These are phyloP conservation scores for Polypterus senegalus DNA, from an alignment of 2,113 vertebrate genomes.

Conservation along the genomic window DNA sequence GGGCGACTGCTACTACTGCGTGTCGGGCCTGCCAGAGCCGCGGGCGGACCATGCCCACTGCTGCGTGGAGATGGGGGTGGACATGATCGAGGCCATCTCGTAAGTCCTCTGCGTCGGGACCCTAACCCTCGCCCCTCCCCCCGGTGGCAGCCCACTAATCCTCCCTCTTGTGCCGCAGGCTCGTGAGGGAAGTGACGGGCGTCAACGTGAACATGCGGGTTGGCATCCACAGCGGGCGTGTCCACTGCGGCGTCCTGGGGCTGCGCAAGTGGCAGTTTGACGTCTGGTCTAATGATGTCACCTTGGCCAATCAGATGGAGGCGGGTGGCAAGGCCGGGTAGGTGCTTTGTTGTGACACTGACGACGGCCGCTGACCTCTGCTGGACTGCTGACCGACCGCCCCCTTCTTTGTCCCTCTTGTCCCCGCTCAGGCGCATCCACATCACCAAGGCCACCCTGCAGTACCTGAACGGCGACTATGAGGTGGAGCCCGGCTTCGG, in stretches of 20 bases:
- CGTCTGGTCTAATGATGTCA: slow-evolving; percentile 93
- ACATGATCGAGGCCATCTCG: slow-evolving; percentile 97
- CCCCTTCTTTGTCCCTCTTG: neutral
- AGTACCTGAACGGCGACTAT: slow-evolving; percentile 90
- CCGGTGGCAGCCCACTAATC: neutral
- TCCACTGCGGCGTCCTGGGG: slow-evolving; percentile 87
- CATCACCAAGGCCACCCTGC: slow-evolving; percentile 84
- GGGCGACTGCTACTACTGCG: slow-evolving; percentile 91
- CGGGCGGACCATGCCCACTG: slow-evolving; percentile 89
- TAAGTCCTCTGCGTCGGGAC: slow-evolving; percentile 41
- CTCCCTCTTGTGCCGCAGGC: slow-evolving; percentile 36
- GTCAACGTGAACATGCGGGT: slow-evolving; percentile 98
- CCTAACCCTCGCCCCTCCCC: neutral
- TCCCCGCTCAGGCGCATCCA: slow-evolving; percentile 67
- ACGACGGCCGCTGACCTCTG: neutral
- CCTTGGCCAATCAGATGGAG: slow-evolving; percentile 92
- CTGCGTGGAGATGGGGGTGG: slow-evolving; percentile 93
- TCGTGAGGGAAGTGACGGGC: slow-evolving; percentile 86
- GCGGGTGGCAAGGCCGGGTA: slow-evolving; percentile 87
- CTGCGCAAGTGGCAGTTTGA: slow-evolving; percentile 95
- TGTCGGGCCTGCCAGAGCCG: slow-evolving; percentile 81
- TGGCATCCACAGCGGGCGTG: slow-evolving; percentile 87
- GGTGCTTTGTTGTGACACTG: slow-evolving; percentile 23
- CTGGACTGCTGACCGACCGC: neutral
- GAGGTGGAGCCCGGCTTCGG: slow-evolving; percentile 87